Evolutionary conservation across 2,888 invertebrate genomes (phyloP), one percentile per base, ranked within the genome.

Genomic region (Ligdia adustata): DNA sequence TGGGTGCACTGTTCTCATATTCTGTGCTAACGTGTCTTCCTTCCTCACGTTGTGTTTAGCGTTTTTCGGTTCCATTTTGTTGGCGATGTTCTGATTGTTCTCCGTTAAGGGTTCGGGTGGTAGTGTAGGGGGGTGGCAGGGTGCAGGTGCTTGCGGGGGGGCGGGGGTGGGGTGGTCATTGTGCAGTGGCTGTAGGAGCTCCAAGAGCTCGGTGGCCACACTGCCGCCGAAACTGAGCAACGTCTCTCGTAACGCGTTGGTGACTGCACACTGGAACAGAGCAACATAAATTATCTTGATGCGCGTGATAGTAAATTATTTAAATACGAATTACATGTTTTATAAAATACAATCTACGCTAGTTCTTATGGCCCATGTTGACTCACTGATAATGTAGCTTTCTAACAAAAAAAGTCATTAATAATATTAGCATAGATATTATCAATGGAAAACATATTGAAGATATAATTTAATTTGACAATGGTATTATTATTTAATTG

Each of bases 201-300:
- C 88, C 26, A 67, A 41, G 4, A 90, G 71, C 11, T 83, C 83
- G 0, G 72, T 64, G 11, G 88, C 82, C 5, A 90, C 79, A 20
- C 50, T 67, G 0, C 89, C 90, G 1, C 91, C 90, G 56, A 91
- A 91, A 41, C 90, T 84, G 0, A 91, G 70, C 5, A 91, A 58
- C 0, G 90, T 90, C 56, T 90, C 90, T 0, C 83, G 79, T 0
- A 91, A 65, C 0, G 88, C 90, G 40, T 90, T 90, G 1, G 90
- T 90, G 3, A 90, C 86, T 1, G 90, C 86, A 39, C 82, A 77
- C 90, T 91, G 75, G 1, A 61, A 62, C 6, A 22, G 4, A n/a
- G n/a, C n/a, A n/a, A n/a, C n/a, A n/a, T n/a, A n/a, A n/a, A n/a
- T n/a, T n/a, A n/a, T n/a, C n/a, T n/a, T n/a, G n/a, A n/a, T n/a